Conservation (phyloP, 2,113 vertebrate species). For the Campylorhamphus procurvoides region DNA sequence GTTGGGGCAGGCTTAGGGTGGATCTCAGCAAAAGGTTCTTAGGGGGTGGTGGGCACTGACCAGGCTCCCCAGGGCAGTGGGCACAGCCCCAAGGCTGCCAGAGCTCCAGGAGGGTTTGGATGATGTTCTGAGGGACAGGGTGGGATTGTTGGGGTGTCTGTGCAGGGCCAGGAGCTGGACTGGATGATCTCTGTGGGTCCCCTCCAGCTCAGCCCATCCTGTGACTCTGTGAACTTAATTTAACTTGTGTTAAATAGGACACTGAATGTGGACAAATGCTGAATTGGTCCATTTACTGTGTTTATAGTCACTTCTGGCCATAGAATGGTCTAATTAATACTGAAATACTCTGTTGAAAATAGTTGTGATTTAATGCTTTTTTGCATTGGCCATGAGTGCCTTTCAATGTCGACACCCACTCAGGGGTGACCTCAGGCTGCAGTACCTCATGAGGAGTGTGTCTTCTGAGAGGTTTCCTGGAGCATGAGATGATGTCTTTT, state of each 20-base stretch:
- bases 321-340: neutral
- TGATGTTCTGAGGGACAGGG: neutral
- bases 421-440: neutral
- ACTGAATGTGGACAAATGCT: neutral
- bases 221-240: neutral
- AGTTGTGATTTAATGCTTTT: neutral
- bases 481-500: neutral
- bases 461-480: neutral
- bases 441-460: rapidly evolving
- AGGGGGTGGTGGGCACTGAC: neutral
- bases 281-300: neutral
- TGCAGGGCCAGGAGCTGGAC: neutral
- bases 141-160: neutral
- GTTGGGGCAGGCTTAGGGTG: neutral
- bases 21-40: neutral
- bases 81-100: neutral
- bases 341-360: neutral
- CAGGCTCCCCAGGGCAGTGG: neutral
- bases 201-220: neutral
- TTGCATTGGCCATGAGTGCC: neutral
- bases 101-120: neutral
- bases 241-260: neutral
- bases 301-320: neutral
- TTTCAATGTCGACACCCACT: neutral
- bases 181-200: neutral